phyloP scores from a whole-genome alignment of 2,113 vertebrate genomes.

The Girardinichthys multiradiatus region DNA sequence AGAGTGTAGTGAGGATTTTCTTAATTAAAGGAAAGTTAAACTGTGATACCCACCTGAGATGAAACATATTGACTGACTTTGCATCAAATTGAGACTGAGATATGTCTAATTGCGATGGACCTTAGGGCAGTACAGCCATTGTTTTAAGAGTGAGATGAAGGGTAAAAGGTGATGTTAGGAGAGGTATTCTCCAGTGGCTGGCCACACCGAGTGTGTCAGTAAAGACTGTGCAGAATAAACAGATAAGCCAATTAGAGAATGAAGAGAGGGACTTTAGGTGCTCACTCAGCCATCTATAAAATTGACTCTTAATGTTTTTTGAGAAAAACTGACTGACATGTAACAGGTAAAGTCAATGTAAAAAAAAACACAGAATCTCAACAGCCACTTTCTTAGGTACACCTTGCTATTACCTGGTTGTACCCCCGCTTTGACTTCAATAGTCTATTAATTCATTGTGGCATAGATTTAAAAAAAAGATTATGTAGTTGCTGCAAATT shows the following conservation, averaged over 20 bases:
- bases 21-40: slow-evolving; percentile 46
- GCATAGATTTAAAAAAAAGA: background rate
- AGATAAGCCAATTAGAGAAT: slow-evolving; percentile 57
- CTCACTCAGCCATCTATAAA: slow-evolving; percentile 67
- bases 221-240: slow-evolving; percentile 67
- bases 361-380: background rate
- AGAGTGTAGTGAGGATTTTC: slow-evolving; percentile 36
- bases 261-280: slow-evolving; percentile 34
- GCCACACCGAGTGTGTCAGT: slow-evolving; percentile 42
- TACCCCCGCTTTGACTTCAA: background rate
- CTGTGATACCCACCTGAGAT: slow-evolving; percentile 21
- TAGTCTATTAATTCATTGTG: background rate
- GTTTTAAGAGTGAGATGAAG: slow-evolving; percentile 12
- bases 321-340: slow-evolving; percentile 12
- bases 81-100: slow-evolving; percentile 37
- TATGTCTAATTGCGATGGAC: slow-evolving; percentile 29
- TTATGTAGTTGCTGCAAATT: background rate
- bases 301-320: slow-evolving; percentile 62
- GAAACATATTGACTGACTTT: slow-evolving; percentile 54
- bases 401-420: background rate
- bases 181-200: slow-evolving; percentile 45
- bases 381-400: background rate
- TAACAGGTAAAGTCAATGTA: background rate
- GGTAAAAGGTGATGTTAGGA: slow-evolving; percentile 26
- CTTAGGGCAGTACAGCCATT: slow-evolving; percentile 1